Evolutionary conservation across 2,888 invertebrate genomes (phyloP).

Genomic region (Xylocampa areola): DNA sequence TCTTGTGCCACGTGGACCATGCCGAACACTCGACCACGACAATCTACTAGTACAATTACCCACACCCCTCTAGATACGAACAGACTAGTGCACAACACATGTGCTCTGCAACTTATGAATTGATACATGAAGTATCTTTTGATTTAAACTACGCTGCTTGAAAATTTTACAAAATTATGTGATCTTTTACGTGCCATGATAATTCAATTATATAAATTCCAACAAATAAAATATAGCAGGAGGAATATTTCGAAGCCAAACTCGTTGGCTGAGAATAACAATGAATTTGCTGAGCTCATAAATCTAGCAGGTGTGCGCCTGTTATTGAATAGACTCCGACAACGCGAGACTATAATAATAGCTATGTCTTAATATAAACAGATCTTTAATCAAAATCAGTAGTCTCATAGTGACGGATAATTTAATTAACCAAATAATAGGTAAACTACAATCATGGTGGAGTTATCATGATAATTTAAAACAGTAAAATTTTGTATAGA

Average conservation of each 20-base stretch:
- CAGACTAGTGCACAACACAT: slow-evolving; percentile 46
- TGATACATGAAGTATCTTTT: slow-evolving; percentile 1
- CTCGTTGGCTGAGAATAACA: slow-evolving; percentile 81
- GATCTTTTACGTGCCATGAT: slow-evolving; percentile 5
- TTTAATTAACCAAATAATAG: neutral
- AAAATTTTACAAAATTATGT: neutral
- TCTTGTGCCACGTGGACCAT: slow-evolving; percentile 89
- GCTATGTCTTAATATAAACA: slow-evolving; percentile 51
- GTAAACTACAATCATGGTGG: neutral
- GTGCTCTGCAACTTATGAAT: slow-evolving; percentile 37
- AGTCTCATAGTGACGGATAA: neutral
- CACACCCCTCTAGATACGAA: slow-evolving; percentile 64
- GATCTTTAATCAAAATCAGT: slow-evolving; percentile 20
- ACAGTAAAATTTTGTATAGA: too few relatives aligned
- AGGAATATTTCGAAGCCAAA: slow-evolving; percentile 72
- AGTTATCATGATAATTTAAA: too few relatives aligned
- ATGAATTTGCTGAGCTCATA: slow-evolving; percentile 83
- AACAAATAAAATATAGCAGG: slow-evolving; percentile 25
- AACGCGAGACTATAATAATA: slow-evolving; percentile 78
- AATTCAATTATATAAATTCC: slow-evolving; percentile 32
- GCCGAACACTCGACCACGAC: slow-evolving; percentile 84
- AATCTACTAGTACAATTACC: slow-evolving; percentile 84
- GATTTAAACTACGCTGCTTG: neutral
- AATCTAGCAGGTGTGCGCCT: slow-evolving; percentile 83
- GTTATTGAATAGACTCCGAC: slow-evolving; percentile 80